Evolutionary conservation across 64 coral and sea anemone genomes (phyloP).

Genomic region (Dendronephthya gigantea): DNA sequence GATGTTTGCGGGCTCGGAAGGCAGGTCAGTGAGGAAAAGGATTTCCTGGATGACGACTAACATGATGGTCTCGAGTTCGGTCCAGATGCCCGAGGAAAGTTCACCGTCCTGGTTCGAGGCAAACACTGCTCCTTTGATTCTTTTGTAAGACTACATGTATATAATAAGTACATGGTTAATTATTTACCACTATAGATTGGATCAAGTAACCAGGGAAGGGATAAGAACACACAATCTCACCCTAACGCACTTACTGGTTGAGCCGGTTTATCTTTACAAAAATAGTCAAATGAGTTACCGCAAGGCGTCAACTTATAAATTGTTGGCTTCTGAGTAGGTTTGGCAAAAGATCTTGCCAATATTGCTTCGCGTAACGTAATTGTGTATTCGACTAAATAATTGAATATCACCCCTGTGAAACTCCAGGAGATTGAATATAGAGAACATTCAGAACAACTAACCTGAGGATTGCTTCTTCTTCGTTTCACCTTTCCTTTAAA

Average conservation of each 20-base stretch:
- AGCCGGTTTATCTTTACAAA: too few species aligned
- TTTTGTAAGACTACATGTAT: slow-evolving; percentile 19
- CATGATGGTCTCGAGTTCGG: slow-evolving; percentile 57
- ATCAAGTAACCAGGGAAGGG: too few species aligned
- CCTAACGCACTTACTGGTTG: too few species aligned
- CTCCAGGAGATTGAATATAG: too few species aligned
- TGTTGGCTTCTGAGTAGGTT: too few species aligned
- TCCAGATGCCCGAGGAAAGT: slow-evolving; percentile 34
- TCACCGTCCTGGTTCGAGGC: not conserved
- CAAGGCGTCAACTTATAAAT: too few species aligned
- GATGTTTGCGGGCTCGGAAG: slow-evolving; percentile 36
- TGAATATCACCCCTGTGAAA: too few species aligned
- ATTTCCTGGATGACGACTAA: slow-evolving; percentile 61
- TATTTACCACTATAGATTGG: not conserved
- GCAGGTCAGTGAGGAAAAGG: slow-evolving; percentile 40
- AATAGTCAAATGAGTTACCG: too few species aligned
- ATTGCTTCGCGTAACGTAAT: too few species aligned
- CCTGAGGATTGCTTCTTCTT: slow-evolving; percentile 15
- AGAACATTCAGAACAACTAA: not conserved
- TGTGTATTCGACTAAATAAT: too few species aligned
- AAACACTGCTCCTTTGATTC: slow-evolving; percentile 31
- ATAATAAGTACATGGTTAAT: not conserved
- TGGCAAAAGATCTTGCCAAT: too few species aligned
- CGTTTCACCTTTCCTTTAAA: slow-evolving; percentile 28
- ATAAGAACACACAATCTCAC: too few species aligned